These are phyloP conservation scores for Pseudopodoces humilis DNA, from an alignment of 2,113 vertebrate species.

Conservation along the genomic window DNA sequence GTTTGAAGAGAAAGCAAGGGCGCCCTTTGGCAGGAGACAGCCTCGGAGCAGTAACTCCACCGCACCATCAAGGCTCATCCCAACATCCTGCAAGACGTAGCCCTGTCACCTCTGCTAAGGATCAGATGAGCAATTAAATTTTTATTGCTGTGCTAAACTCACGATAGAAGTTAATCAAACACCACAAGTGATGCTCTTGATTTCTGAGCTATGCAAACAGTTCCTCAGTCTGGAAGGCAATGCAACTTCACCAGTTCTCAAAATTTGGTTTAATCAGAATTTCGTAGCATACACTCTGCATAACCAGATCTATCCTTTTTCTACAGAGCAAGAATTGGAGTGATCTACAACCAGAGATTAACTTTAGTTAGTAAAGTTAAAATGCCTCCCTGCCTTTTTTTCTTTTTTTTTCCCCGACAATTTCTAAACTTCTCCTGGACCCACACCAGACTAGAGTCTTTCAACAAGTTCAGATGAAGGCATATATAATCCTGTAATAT, in stretches of 20 bases:
- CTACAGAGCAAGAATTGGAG: background rate
- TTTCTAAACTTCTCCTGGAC: background rate
- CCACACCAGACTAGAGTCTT: background rate
- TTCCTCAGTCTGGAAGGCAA: background rate
- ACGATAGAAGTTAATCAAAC: background rate
- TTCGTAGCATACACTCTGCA: background rate
- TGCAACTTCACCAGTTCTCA: background rate
- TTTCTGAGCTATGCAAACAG: background rate
- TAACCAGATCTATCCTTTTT: background rate
- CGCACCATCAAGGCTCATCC: background rate
- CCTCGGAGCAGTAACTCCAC: rapidly evolving
- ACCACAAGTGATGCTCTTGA: background rate
- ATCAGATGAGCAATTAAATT: background rate
- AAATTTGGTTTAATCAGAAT: background rate
- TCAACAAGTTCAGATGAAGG: background rate
- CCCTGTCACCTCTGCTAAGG: background rate
- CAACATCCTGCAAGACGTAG: background rate
- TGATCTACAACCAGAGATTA: background rate
- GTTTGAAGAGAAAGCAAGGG: background rate
- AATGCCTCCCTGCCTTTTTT: background rate
- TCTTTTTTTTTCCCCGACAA: rapidly evolving
- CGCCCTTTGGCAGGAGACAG: background rate
- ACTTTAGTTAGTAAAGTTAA: background rate
- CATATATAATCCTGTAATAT: too few relatives aligned
- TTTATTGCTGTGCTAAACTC: background rate